A percentile compares a stretch with the other conserved stretches of the same genome.
Evolutionary conservation across 1,140 invertebrate species (phyloP).

Genomic region (Ceratina australensis): DNA sequence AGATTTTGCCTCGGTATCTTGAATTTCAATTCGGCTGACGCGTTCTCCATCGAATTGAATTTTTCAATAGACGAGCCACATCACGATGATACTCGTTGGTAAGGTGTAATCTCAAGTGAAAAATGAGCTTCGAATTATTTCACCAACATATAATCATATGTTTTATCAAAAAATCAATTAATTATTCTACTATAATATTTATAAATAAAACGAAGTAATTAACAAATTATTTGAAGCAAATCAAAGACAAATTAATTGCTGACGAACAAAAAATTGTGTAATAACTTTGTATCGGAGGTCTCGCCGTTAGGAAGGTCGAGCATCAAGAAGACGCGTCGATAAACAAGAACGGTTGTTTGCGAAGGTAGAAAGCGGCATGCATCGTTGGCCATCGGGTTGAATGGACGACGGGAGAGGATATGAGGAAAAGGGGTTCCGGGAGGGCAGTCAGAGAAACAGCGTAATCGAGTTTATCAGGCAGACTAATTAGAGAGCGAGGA

Average conservation of each 20-base stretch:
- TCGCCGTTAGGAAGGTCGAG: neutral
- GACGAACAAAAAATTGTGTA: neutral
- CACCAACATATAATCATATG: too few species aligned
- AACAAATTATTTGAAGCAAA: too few species aligned
- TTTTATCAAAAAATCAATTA: too few species aligned
- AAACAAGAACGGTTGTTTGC: slow-evolving; percentile 27
- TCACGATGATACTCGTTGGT: neutral
- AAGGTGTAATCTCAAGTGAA: neutral
- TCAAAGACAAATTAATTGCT: too few species aligned
- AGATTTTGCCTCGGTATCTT: neutral
- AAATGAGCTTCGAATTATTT: too few species aligned
- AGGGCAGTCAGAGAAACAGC: slow-evolving; percentile 35
- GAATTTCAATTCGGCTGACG: neutral
- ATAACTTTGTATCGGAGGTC: neutral
- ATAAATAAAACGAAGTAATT: too few species aligned
- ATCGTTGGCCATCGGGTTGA: slow-evolving; percentile 33
- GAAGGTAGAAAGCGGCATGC: slow-evolving; percentile 27
- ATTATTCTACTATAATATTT: too few species aligned
- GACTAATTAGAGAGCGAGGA: slow-evolving; percentile 69
- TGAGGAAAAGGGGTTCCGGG: slow-evolving; percentile 33
- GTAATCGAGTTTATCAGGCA: slow-evolving; percentile 68
- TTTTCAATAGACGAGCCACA: neutral
- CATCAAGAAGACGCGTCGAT: neutral
- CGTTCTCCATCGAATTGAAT: neutral
- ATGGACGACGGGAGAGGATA: slow-evolving; percentile 19